Conservation (phyloP, 2,113 vertebrate genomes). For the Bothrops jararaca region DNA sequence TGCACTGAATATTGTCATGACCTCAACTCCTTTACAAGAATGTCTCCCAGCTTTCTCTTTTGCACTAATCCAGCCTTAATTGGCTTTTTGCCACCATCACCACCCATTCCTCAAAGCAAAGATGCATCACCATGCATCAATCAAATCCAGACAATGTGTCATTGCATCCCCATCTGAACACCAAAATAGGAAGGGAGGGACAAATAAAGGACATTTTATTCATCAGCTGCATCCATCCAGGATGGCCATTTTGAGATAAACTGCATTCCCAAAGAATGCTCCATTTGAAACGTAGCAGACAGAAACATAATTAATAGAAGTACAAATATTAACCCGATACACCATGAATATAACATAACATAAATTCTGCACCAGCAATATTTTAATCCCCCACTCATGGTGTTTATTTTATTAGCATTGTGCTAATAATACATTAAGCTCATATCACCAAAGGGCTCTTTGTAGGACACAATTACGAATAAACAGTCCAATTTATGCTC, state of each 20-base stretch:
- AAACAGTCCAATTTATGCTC: not conserved
- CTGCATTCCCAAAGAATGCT: not conserved
- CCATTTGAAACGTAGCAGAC: not conserved
- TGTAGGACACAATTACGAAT: not conserved
- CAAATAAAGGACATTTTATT: not conserved
- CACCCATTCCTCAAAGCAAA: slow-evolving; percentile 9
- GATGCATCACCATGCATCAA: slow-evolving; percentile 7
- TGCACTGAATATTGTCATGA: slow-evolving; percentile 6
- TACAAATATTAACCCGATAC: not conserved
- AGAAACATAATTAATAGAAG: not conserved
- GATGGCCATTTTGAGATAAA: not conserved
- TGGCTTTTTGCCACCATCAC: not conserved
- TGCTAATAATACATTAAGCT: not conserved
- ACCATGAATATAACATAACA: not conserved
- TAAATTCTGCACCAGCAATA: not conserved
- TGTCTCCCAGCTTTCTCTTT: not conserved
- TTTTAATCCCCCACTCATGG: not conserved
- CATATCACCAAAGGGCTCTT: not conserved
- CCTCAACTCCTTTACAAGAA: not conserved
- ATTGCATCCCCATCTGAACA: slow-evolving; percentile 20
- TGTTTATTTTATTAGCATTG: not conserved
- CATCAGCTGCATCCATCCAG: not conserved
- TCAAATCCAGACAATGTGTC: slow-evolving; percentile 39
- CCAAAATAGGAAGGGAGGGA: slow-evolving; percentile 31
- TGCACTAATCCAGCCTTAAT: slow-evolving; percentile 5